Conservation (phyloP, 64 coral and sea anemone genomes). For the Porites lutea region DNA sequence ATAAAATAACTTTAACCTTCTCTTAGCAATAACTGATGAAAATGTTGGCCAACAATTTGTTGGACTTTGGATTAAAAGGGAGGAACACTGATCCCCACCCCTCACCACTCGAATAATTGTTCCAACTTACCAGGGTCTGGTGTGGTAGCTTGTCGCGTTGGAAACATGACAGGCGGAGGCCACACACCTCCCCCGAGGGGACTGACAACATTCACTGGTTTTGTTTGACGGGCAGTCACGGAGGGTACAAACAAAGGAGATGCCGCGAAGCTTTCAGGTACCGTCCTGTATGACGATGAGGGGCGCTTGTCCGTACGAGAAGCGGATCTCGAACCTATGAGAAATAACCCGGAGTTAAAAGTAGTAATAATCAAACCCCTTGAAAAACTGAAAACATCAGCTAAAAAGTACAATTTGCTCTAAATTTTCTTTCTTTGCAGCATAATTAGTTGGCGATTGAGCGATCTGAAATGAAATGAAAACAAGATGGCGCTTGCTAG, state of each 20-base stretch:
- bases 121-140: conserved; percentile 50
- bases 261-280: conserved; percentile 26
- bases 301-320: conserved; percentile 68
- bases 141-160: conserved; percentile 45
- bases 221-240: conserved; percentile 22
- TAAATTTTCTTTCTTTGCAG: no score
- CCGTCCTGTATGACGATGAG: conserved; percentile 50
- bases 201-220: conserved; percentile 25
- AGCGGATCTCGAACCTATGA: conserved; percentile 36
- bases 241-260: conserved; percentile 49
- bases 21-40: no score
- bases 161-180: conserved; percentile 58
- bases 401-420: no score
- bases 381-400: not conserved
- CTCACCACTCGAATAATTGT: no score
- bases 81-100: no score
- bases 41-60: no score
- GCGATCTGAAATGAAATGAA: no score
- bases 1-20: no score
- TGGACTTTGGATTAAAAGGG: no score
- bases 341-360: not conserved
- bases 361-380: not conserved
- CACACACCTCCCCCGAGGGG: conserved; percentile 41
- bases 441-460: no score
- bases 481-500: no score